Evolutionary conservation across 1,140 invertebrate species (phyloP).

Genomic region (Brachionus rubens): DNA sequence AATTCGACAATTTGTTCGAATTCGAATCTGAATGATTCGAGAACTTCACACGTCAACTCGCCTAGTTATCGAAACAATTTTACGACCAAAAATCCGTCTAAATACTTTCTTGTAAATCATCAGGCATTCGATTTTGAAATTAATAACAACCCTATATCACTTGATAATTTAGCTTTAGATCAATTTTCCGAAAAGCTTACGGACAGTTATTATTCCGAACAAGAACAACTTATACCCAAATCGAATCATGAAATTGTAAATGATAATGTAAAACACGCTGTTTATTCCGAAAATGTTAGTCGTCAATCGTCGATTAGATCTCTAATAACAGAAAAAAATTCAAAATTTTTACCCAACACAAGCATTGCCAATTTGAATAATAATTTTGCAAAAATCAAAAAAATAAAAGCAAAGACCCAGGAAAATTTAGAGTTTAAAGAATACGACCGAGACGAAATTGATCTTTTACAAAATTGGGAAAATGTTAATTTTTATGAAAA

Average conservation of each 20-base stretch:
- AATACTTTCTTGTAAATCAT: constrained; percentile 5
- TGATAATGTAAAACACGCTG: constrained; percentile 4
- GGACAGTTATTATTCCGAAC: background rate
- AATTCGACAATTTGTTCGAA: constrained; percentile 5
- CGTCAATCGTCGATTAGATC: constrained; percentile 27
- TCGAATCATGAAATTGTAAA: too few relatives aligned
- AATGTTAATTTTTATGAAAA: background rate
- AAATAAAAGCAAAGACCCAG: constrained; percentile 10
- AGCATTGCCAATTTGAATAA: constrained; percentile 13
- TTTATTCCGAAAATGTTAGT: constrained; percentile 14
- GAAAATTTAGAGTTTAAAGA: background rate
- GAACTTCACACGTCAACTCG: background rate
- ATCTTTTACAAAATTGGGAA: constrained; percentile 12
- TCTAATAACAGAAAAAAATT: constrained; percentile 14
- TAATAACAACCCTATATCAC: background rate
- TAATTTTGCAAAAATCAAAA: constrained; percentile 27
- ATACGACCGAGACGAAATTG: background rate
- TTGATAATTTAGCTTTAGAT: background rate
- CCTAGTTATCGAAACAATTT: too few relatives aligned
- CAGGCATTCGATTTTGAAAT: background rate
- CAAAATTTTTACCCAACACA: constrained; percentile 27
- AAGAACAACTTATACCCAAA: background rate
- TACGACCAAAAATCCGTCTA: background rate
- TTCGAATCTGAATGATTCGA: background rate
- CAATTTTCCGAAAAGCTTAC: constrained; percentile 25